These are phyloP conservation scores for Meandrina meandrites DNA, from an alignment of 92 coral and sea anemone species.

Conservation along the genomic window DNA sequence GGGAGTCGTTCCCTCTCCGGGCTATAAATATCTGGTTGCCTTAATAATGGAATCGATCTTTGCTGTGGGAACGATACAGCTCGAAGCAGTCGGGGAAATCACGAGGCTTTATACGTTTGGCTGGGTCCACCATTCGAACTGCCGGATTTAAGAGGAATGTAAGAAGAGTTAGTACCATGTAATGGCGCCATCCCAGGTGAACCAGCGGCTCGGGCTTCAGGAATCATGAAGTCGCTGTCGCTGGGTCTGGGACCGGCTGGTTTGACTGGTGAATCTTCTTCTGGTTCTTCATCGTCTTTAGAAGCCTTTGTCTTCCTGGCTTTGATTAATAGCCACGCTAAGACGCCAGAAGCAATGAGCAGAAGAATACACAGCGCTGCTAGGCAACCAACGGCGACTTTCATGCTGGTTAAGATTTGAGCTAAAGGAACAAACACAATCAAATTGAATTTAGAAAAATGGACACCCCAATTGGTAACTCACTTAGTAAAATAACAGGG, in stretches of 20 bases:
- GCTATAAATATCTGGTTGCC: too few relatives aligned
- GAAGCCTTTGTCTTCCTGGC: constrained; percentile 3
- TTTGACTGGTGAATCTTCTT: constrained; percentile 21
- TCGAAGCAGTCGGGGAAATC: background rate
- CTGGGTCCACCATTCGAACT: constrained; percentile 28
- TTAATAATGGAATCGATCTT: background rate
- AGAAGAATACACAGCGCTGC: constrained; percentile 27
- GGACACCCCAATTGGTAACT: background rate
- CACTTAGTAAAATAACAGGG: background rate
- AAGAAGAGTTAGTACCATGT: constrained; percentile 5
- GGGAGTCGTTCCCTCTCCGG: too few relatives aligned
- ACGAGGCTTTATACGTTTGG: constrained; percentile 16
- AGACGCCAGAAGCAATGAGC: constrained; percentile 7
- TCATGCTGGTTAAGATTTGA: background rate
- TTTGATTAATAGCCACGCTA: constrained; percentile 28
- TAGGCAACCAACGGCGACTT: constrained; percentile 37
- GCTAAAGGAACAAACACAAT: constrained; percentile 8
- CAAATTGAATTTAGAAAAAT: background rate
- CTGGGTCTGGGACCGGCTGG: constrained; percentile 37
- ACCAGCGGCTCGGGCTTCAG: constrained; percentile 22
- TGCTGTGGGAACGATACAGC: background rate
- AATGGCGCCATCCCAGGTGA: background rate
- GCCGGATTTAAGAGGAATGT: constrained; percentile 26
- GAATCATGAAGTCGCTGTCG: constrained; percentile 27
- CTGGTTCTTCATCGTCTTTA: constrained; percentile 12